phyloP scores from a whole-genome alignment of 2,113 vertebrate species.

The Lampris incognitus region DNA sequence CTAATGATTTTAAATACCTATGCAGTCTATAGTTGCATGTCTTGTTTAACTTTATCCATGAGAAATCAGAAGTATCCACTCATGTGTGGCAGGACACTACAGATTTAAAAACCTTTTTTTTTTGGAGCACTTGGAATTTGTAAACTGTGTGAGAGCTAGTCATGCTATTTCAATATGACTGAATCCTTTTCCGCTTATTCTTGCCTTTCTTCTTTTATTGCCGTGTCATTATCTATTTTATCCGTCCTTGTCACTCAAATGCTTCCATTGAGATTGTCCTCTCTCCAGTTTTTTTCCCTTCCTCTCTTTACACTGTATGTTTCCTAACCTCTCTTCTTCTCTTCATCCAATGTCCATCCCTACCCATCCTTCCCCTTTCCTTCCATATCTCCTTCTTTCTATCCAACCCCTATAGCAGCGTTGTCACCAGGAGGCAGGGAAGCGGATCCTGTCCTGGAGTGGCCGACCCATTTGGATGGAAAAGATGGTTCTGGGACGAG shows the following conservation, averaged over 20 bases:
- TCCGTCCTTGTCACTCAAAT: constrained; percentile 20
- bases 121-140: background rate
- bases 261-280: constrained; percentile 27
- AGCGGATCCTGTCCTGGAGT: constrained; percentile 96
- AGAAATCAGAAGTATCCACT: constrained; percentile 21
- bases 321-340: background rate
- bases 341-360: background rate
- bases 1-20: constrained; percentile 54
- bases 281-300: constrained; percentile 7
- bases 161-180: constrained; percentile 9
- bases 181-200: constrained; percentile 20
- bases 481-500: constrained; percentile 96
- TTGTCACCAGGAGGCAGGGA: constrained; percentile 92
- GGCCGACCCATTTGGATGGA: constrained; percentile 99
- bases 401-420: constrained; percentile 73
- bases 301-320: constrained; percentile 15
- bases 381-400: background rate
- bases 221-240: constrained; percentile 36
- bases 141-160: constrained; percentile 1
- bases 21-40: constrained; percentile 38
- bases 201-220: constrained; percentile 25
- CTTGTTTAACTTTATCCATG: constrained; percentile 24
- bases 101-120: constrained; percentile 16
- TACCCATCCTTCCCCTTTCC: background rate
- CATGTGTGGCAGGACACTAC: constrained; percentile 39